Evolutionary conservation across 2,113 vertebrate genomes (phyloP).

Genomic region (Gymnocephalus cernua): DNA sequence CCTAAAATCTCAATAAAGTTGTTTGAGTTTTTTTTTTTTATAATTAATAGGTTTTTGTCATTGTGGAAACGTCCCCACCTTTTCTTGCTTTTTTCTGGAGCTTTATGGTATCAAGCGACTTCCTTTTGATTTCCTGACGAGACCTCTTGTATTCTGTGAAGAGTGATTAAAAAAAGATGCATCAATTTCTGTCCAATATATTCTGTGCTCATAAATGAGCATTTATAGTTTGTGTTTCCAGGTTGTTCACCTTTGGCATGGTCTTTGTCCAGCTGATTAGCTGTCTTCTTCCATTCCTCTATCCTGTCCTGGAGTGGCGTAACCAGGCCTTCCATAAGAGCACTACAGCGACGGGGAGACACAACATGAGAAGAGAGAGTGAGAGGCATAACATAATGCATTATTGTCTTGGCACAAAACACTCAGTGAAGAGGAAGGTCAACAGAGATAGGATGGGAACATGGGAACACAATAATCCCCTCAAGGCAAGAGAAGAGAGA

Average conservation of each 20-base stretch:
- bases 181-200: neutral
- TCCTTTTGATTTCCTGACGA: conserved; percentile 98
- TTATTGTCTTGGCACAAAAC: conserved; percentile 8
- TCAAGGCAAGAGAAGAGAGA: conserved; percentile 8
- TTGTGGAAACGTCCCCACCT: conserved; percentile 83
- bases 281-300: conserved; percentile 98
- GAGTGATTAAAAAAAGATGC: neutral
- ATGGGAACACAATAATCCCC: neutral
- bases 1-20: neutral
- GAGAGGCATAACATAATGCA: conserved; percentile 30
- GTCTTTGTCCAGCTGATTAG: conserved; percentile 97
- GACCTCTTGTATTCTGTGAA: conserved; percentile 95
- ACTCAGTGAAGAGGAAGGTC: conserved; percentile 39
- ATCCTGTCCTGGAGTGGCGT: conserved; percentile 96
- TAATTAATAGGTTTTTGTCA: neutral
- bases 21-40: neutral
- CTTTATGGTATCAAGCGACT: conserved; percentile 96
- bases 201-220: neutral
- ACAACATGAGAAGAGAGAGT: neutral
- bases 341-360: conserved; percentile 77
- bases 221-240: neutral
- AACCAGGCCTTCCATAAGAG: conserved; percentile 96
- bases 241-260: conserved; percentile 91
- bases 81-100: conserved; percentile 98
- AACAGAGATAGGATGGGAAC: conserved; percentile 9